Conservation (phyloP, 2,888 invertebrate genomes). For the Lottia gigantea region DNA sequence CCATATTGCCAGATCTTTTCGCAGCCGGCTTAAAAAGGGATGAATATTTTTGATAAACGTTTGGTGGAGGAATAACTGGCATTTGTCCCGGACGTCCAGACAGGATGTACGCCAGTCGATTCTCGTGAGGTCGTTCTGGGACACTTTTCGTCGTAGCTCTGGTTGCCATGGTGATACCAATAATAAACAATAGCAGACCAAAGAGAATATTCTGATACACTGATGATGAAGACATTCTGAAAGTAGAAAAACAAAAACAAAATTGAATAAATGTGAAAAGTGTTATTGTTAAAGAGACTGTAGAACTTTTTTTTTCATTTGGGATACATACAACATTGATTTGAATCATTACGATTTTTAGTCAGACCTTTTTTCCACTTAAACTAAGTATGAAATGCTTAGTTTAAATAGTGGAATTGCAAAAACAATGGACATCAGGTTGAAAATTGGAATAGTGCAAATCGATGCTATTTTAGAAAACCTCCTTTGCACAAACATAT, state of each 20-base stretch:
- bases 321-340: too few relatives aligned
- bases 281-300: too few relatives aligned
- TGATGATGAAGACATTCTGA: slow-evolving; percentile 1
- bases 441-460: too few relatives aligned
- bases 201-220: slow-evolving; percentile 5
- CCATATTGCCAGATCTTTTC: slow-evolving; percentile 6
- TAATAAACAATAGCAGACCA: not conserved
- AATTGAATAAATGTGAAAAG: too few relatives aligned
- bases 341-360: too few relatives aligned
- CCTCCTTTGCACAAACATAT: too few relatives aligned
- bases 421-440: too few relatives aligned
- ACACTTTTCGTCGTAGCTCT: slow-evolving; percentile 8
- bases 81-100: slow-evolving; percentile 32
- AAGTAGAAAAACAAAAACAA: not conserved
- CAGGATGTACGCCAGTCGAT: slow-evolving; percentile 11
- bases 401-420: too few relatives aligned
- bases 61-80: slow-evolving; percentile 39
- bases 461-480: too few relatives aligned
- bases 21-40: not conserved
- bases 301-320: too few relatives aligned
- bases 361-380: too few relatives aligned
- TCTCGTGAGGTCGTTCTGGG: not conserved
- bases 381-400: too few relatives aligned
- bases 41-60: slow-evolving; percentile 35
- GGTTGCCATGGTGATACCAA: slow-evolving; percentile 11